Conservation (phyloP, 2,888 invertebrate species). For the Yponomeuta plumbellus region DNA sequence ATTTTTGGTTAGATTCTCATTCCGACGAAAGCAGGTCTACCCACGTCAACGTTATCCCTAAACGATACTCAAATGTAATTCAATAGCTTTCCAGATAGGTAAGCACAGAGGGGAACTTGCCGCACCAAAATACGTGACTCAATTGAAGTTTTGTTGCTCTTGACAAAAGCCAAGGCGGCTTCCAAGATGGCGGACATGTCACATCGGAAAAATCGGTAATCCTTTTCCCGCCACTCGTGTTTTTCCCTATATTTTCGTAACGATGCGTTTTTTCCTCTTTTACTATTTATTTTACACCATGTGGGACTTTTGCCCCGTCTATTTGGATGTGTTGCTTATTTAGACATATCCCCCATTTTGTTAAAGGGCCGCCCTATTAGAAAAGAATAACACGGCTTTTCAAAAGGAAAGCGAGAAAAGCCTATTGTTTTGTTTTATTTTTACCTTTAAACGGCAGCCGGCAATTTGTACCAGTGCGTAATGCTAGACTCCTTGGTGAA, state of each 20-base stretch:
- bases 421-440: constrained; percentile 30
- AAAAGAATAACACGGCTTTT: no score
- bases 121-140: constrained; percentile 48
- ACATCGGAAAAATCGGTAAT: constrained; percentile 41
- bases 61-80: neutral
- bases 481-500: constrained; percentile 58
- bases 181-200: constrained; percentile 54
- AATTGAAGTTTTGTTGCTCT: constrained; percentile 51
- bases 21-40: neutral
- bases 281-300: neutral
- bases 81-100: constrained; percentile 3
- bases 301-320: neutral
- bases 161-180: constrained; percentile 44
- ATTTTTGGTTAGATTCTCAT: neutral
- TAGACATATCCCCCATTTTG: no score
- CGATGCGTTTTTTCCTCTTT: constrained; percentile 37
- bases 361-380: no score
- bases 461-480: constrained; percentile 46
- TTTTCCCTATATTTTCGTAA: constrained; percentile 32
- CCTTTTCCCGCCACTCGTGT: constrained; percentile 37
- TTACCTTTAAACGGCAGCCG: constrained; percentile 29
- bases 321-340: neutral
- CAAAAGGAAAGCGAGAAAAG: constrained; percentile 16
- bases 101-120: neutral
- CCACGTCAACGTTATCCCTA: neutral